Base-by-base conservation (phyloP, 2,888 invertebrate species). In the Atherix ibis region DNA sequence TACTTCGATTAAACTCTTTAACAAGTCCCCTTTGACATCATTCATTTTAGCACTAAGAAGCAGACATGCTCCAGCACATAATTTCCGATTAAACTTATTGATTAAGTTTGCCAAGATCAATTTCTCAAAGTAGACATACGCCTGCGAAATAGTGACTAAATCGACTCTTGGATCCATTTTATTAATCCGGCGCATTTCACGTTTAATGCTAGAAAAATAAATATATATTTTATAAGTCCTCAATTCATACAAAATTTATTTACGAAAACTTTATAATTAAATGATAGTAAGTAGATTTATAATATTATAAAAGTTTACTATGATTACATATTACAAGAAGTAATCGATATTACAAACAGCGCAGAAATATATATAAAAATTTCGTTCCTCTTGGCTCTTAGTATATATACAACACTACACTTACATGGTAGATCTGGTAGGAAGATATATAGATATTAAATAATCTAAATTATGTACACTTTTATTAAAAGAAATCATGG, bases 41-140 rank as follows among this genome's bases (percentile, higher is more conserved):
- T 95, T 97, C 49, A 98, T 70, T 65, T 98, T 98, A 25, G 95
- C 91, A 24, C 95, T 87, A 10, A 98, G 66, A 39, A 97, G 64
- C 35, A 98, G 67, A 58, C 94, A 91, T 10, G 94, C 91, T 26
- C 91, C 95, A 12, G 95, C 94, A 56, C 92, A 92, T 38, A 92
- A 65, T 63, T 95, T 97, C 29, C 97, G 71, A 55, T 97, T 97
- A 53, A 78, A 79, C 62, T 97, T 98, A 52, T 89, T 92, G 32
- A 97, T 87, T 39, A 92, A 66, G 53, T 84, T 82, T 44, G 83
- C 82, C 32, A 94, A 67, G 46, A 97, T 91, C 35, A 97, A 66
- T 57, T 92, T 92, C 59, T 98, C 97, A 61, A 95, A 97, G 63
- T 91, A 97, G n/a, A 95, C 95, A 54, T 91, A 95, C 0, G 94